A percentile compares a stretch with the other conserved stretches of the same genome.
Evolutionary conservation across 2,113 vertebrate species (phyloP).

Genomic region (Entomyzon cyanotis): DNA sequence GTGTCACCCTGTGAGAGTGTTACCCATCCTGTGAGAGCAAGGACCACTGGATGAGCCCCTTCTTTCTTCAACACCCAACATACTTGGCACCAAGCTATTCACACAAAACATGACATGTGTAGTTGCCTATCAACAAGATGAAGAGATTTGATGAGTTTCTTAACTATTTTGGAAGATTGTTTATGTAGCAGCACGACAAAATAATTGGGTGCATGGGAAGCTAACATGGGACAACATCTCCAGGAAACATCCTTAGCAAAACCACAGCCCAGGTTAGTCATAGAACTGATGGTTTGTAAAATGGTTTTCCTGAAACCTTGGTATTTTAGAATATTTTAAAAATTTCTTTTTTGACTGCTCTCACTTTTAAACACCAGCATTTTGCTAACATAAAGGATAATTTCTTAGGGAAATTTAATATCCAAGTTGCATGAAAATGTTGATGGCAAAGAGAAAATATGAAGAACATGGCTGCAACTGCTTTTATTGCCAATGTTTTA

Average conservation of each 20-base stretch:
- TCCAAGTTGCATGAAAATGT: not conserved
- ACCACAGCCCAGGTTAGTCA: not conserved
- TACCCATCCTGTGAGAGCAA: not conserved
- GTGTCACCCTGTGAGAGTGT: accelerated
- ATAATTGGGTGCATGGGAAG: not conserved
- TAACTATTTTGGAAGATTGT: not conserved
- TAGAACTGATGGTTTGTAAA: not conserved
- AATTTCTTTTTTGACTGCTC: not conserved
- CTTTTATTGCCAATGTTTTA: not conserved
- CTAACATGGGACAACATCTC: not conserved
- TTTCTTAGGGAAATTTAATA: constrained; percentile 33
- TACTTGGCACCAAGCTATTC: not conserved
- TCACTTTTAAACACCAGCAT: not conserved
- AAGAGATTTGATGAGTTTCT: constrained; percentile 4
- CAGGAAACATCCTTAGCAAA: not conserved
- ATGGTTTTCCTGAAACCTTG: not conserved
- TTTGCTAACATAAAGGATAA: not conserved
- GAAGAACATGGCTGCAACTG: not conserved
- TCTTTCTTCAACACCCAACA: not conserved
- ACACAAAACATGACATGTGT: not conserved
- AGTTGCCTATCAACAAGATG: not conserved
- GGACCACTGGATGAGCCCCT: not conserved
- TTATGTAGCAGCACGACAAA: constrained; percentile 22
- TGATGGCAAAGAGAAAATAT: not conserved
- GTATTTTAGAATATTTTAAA: not conserved